Conservation (phyloP, 2,888 invertebrate species). For the Latheticus oryzae region DNA sequence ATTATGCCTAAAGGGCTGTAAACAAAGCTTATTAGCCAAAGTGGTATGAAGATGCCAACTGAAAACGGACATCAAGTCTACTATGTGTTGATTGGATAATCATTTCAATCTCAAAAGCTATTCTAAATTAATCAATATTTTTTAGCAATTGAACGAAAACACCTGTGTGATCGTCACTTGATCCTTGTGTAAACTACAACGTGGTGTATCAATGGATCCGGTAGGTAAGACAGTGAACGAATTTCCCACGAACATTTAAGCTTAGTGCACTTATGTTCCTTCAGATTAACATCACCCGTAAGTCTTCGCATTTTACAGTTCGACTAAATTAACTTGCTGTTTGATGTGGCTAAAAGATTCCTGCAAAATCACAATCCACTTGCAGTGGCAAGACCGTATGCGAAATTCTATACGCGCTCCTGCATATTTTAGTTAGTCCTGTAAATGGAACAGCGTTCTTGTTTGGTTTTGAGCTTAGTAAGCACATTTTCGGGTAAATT, state of each 20-base stretch:
- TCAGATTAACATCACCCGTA: constrained; percentile 39
- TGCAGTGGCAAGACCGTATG: constrained; percentile 40
- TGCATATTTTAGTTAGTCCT: constrained; percentile 54
- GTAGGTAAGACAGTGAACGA: constrained; percentile 48
- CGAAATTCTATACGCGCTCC: constrained; percentile 50
- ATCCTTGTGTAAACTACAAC: constrained; percentile 38
- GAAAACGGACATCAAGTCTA: constrained; percentile 19
- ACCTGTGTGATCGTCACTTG: constrained; percentile 48
- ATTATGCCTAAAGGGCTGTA: constrained; percentile 44
- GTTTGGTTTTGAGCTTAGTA: constrained; percentile 56
- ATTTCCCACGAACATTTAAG: constrained; percentile 55
- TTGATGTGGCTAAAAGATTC: background rate
- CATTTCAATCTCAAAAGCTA: background rate
- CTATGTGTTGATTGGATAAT: constrained; percentile 1
- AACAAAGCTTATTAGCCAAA: constrained; percentile 40
- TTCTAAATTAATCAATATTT: background rate
- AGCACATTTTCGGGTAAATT: constrained; percentile 55
- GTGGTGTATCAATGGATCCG: constrained; percentile 46
- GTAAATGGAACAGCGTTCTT: constrained; percentile 52
- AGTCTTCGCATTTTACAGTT: constrained; percentile 37
- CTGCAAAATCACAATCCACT: constrained; percentile 27
- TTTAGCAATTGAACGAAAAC: constrained; percentile 37
- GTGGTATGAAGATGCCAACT: background rate
- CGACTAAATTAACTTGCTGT: constrained; percentile 28
- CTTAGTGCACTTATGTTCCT: constrained; percentile 43